These are phyloP conservation scores for Volucella inanis DNA, from an alignment of 2,888 invertebrate species.

Conservation along the genomic window DNA sequence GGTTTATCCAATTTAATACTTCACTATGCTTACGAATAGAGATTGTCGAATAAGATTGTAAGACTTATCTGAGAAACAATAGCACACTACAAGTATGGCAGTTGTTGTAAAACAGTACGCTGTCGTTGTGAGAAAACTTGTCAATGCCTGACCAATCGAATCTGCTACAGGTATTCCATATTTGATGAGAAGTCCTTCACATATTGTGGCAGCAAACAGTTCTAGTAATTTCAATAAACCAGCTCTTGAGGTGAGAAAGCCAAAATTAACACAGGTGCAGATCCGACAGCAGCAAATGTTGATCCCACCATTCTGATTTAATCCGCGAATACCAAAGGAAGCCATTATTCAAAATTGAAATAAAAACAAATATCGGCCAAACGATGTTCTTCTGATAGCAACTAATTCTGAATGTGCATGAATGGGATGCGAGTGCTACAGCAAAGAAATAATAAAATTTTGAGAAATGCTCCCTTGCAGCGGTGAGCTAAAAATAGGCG, in stretches of 20 bases:
- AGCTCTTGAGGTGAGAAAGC: constrained; percentile 88
- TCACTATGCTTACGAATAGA: constrained; percentile 88
- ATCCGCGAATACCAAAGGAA: constrained; percentile 80
- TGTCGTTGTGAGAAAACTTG: constrained; percentile 91
- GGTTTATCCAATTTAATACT: neutral
- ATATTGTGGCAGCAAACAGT: constrained; percentile 90
- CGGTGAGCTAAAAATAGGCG: constrained; percentile 59
- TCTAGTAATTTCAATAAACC: constrained; percentile 90
- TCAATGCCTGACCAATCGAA: constrained; percentile 90
- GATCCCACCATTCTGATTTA: constrained; percentile 84
- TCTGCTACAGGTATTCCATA: constrained; percentile 90
- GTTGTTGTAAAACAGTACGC: constrained; percentile 92
- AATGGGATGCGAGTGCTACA: neutral
- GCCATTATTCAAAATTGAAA: constrained; percentile 76
- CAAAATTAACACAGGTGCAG: constrained; percentile 91
- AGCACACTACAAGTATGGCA: constrained; percentile 89
- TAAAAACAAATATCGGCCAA: neutral
- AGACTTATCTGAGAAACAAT: constrained; percentile 90
- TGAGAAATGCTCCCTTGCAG: constrained; percentile 20
- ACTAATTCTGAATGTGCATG: constrained; percentile 38
- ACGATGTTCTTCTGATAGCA: constrained; percentile 16
- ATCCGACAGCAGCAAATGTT: constrained; percentile 90
- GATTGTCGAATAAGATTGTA: constrained; percentile 90
- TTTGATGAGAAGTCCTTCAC: constrained; percentile 91
- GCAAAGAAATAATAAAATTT: neutral